Conservation (phyloP, 2,888 invertebrate species). For the Yponomeuta malinellus region DNA sequence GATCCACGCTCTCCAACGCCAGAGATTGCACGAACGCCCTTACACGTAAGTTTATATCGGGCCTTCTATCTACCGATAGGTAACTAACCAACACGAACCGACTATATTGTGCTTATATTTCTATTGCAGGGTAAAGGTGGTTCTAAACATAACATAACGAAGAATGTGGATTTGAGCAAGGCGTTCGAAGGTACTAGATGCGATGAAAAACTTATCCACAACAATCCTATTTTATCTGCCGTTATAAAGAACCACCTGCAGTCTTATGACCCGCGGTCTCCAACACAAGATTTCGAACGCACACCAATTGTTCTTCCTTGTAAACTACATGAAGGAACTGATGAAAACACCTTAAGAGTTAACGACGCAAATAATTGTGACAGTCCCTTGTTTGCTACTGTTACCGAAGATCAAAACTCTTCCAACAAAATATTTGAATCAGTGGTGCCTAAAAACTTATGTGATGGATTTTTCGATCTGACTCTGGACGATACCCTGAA, state of each 20-base stretch:
- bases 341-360: conserved; percentile 31
- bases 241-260: conserved; percentile 67
- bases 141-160: conserved; percentile 63
- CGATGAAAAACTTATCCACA: conserved; percentile 57
- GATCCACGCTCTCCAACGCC: conserved; percentile 79
- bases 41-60: conserved; percentile 61
- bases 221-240: conserved; percentile 66
- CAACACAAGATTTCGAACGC: conserved; percentile 74
- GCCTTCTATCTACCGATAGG: background rate
- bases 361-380: conserved; percentile 34
- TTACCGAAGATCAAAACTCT: conserved; percentile 19
- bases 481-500: conserved; percentile 54
- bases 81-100: background rate
- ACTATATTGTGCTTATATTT: background rate
- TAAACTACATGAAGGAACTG: conserved; percentile 33
- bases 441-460: conserved; percentile 57
- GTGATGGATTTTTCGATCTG: conserved; percentile 51
- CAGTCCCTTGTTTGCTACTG: conserved; percentile 41
- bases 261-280: conserved; percentile 75
- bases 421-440: conserved; percentile 25
- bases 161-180: conserved; percentile 66
- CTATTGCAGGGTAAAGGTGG: conserved; percentile 55
- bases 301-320: conserved; percentile 71
- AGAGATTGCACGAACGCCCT: conserved; percentile 75
- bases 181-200: conserved; percentile 58